phyloP scores from a whole-genome alignment of 2,113 vertebrate genomes.

The Polypterus senegalus region DNA sequence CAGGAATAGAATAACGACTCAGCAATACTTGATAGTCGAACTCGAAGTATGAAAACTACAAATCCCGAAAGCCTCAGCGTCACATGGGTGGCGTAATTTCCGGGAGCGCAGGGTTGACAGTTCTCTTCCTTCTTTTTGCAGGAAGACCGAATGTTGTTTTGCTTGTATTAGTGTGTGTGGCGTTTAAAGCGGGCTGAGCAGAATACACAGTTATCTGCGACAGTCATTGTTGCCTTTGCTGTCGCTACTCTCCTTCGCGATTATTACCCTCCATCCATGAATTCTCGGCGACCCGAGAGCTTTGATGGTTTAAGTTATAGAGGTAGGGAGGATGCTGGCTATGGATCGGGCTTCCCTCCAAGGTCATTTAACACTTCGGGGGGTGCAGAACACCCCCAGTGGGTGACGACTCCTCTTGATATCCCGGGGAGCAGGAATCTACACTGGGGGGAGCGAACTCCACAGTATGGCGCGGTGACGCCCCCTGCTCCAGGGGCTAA shows the following conservation, averaged over 20 bases:
- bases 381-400: constrained; percentile 55
- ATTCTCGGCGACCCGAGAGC: constrained; percentile 75
- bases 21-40: too few species aligned
- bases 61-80: not conserved
- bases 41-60: not conserved
- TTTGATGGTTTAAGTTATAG: constrained; percentile 80
- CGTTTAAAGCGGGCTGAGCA: not conserved
- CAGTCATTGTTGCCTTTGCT: constrained; percentile 6
- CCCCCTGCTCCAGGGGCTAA: constrained; percentile 35
- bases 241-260: not conserved
- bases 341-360: constrained; percentile 39
- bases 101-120: not conserved
- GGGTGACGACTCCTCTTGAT: constrained; percentile 83
- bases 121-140: not conserved
- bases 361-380: constrained; percentile 52
- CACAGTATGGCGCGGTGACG: constrained; percentile 46
- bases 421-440: constrained; percentile 90
- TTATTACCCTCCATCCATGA: constrained; percentile 41
- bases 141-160: not conserved
- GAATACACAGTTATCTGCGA: not conserved
- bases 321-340: constrained; percentile 56
- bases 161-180: not conserved
- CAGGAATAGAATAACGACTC: too few species aligned
- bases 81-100: too few species aligned
- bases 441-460: constrained; percentile 70